Conservation (phyloP, 1,140 invertebrate genomes). For the Cryptotermes secundus region DNA sequence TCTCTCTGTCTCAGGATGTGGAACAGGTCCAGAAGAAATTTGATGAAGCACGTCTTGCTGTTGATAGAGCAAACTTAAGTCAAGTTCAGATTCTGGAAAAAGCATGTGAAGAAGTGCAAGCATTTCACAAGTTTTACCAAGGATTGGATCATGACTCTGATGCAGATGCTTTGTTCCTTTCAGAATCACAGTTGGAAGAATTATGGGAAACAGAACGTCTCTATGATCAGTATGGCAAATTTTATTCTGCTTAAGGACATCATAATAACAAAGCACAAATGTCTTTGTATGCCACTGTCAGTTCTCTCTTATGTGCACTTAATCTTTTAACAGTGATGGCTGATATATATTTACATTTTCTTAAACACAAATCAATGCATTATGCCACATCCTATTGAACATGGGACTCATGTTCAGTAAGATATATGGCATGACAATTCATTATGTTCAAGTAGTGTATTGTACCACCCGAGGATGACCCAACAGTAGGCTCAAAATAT, state of each 20-base stretch:
- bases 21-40: not conserved
- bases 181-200: constrained; percentile 5
- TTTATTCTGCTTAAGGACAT: not conserved
- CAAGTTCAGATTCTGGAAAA: not conserved
- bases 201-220: not conserved
- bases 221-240: not conserved
- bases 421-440: too few species aligned
- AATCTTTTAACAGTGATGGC: too few species aligned
- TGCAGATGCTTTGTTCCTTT: not conserved
- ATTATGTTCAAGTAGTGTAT: too few species aligned
- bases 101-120: not conserved
- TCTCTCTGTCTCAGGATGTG: not conserved
- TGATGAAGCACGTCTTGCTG: not conserved
- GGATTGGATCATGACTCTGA: not conserved
- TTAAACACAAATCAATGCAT: too few species aligned
- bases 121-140: constrained; percentile 17
- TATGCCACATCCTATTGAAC: too few species aligned
- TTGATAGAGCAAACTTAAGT: not conserved
- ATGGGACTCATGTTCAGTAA: too few species aligned
- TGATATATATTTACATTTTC: too few species aligned
- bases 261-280: too few species aligned
- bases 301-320: too few species aligned
- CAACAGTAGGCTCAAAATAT: too few species aligned
- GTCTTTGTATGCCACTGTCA: too few species aligned
- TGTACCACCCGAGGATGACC: too few species aligned